Conservation (phyloP, 2,797 vertebrate species). For the Mus caroli region DNA sequence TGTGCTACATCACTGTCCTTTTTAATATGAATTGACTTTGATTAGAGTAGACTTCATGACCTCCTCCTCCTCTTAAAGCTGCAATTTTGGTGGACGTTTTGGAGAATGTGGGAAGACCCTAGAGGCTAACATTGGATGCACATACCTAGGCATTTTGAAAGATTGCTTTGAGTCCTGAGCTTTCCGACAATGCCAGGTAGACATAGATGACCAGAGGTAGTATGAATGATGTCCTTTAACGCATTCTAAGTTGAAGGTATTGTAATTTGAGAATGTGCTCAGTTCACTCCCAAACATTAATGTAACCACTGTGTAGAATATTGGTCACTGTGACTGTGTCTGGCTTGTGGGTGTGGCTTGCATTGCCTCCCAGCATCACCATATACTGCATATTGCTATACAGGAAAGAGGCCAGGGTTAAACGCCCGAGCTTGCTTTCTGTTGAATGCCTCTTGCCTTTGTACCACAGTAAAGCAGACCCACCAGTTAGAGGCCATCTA, state of each 20-base stretch:
- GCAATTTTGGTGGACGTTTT: slow-evolving; percentile 1
- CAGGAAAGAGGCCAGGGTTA: neutral
- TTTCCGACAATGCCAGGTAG: neutral
- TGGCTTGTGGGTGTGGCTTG: neutral
- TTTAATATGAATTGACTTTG: slow-evolving; percentile 70
- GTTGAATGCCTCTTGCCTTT: neutral
- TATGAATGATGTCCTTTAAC: neutral
- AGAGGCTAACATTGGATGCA: neutral
- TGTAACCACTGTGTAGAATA: neutral
- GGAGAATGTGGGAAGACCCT: neutral
- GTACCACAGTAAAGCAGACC: neutral
- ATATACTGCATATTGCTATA: neutral
- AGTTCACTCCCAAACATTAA: neutral
- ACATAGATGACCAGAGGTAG: neutral
- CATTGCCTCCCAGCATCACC: neutral
- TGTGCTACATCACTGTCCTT: neutral
- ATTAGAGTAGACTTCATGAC: neutral
- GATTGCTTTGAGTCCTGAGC: neutral
- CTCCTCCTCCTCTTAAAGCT: neutral
- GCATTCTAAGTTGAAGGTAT: neutral
- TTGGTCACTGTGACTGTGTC: neutral
- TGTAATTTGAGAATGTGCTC: neutral
- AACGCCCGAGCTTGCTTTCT: neutral
- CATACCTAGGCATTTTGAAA: slow-evolving; percentile 19
- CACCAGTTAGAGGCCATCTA: neutral